phyloP scores from a whole-genome alignment of 2,888 invertebrate genomes.

The Andrena praecox region DNA sequence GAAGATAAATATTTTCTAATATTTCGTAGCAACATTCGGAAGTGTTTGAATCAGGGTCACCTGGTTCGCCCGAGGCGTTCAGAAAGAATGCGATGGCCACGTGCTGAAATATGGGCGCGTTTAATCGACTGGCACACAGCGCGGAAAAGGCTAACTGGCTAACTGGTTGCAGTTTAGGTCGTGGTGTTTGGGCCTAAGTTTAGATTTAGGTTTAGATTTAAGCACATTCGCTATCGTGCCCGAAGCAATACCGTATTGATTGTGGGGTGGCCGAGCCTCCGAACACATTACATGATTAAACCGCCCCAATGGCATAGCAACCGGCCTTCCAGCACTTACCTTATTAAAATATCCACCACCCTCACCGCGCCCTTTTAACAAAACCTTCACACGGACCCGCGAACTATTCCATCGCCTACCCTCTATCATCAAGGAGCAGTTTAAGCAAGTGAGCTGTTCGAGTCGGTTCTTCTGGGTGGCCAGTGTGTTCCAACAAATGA shows the following conservation, averaged over 20 bases:
- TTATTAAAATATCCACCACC: conserved; percentile 84
- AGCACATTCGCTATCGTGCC: conserved; percentile 80
- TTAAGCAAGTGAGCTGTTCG: conserved; percentile 11
- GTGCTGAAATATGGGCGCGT: conserved; percentile 10
- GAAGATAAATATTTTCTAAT: no score
- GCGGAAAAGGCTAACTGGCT: conserved; percentile 30
- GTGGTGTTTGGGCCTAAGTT: conserved; percentile 53
- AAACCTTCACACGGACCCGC: conserved; percentile 64
- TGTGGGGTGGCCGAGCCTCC: conserved; percentile 81
- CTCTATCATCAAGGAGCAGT: conserved; percentile 59
- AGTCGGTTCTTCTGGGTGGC: background rate
- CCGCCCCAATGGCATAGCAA: conserved; percentile 80
- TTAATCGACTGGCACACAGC: conserved; percentile 36
- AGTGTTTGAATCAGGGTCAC: background rate
- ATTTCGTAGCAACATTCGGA: no score
- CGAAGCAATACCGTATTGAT: conserved; percentile 84
- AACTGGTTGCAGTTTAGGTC: conserved; percentile 29
- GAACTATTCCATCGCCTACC: conserved; percentile 54
- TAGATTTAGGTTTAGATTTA: conserved; percentile 74
- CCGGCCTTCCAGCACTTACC: conserved; percentile 84
- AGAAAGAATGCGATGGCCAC: background rate
- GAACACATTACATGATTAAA: conserved; percentile 85
- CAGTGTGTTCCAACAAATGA: background rate
- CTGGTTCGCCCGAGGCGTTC: background rate
- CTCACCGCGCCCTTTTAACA: conserved; percentile 73